Base-by-base conservation (phyloP, 2,888 invertebrate species). In the Eulithis testata region DNA sequence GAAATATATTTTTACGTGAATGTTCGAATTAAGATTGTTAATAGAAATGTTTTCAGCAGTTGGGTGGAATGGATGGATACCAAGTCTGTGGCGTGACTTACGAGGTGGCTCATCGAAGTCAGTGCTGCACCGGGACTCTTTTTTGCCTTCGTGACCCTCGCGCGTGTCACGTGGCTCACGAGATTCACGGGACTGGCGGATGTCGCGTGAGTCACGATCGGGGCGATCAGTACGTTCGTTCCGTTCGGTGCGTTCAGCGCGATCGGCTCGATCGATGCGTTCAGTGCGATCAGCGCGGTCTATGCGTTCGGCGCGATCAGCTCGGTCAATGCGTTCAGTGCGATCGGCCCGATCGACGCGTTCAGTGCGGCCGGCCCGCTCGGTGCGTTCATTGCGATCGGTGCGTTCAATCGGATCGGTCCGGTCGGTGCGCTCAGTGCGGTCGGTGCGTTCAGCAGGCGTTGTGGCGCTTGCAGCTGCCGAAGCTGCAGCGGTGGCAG, bases 51-150 rank as follows among this genome's bases (percentile, higher is more conserved):
- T 31, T 31, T 2, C 1, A 31, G 31, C 31, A 31, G 31, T 31
- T 31, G 4, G 6, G 31, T 5, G 1, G 31, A 6, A 31, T 11
- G 8, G 11, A 40, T 40, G 6, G 31, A 21, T 21, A 21, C 21
- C 21, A 1, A 21, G 21, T 21, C 21, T 21, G 3, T 31, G 14
- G n/a, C 11, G 37, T 12, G 69, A 94, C 95, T 95, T 94, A 96
- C 96, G 95, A 56, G 96, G 95, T n/a, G 97, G 96, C 84, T 97
- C 97, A 61, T 96, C 96, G 3, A 90, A n/a, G 0, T 84, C 77
- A 11, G 53, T 9, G 27, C 3, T 21, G 57, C 86, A 71, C 65
- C 88, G 95, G 94, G 82, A 96, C 93, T 75, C 95, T 75, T 88
- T 94, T 81, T 11, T 49, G 49, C 4, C n/a, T 5, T 83, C 94